phyloP scores from a whole-genome alignment of 2,888 invertebrate genomes.

The Mythimna loreyi region DNA sequence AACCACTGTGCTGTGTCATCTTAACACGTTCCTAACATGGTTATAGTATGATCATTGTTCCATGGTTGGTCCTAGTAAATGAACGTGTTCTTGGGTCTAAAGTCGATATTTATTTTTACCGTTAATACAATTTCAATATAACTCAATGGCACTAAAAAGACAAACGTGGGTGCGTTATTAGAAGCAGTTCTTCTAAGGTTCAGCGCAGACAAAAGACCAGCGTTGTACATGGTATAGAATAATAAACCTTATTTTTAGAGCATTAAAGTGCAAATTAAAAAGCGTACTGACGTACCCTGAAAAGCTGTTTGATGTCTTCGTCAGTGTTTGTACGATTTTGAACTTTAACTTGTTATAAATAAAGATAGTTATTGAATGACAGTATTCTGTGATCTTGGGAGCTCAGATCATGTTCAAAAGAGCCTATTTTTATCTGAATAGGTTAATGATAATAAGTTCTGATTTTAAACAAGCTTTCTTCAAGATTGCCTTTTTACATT shows the following conservation, averaged over 20 bases:
- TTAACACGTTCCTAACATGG: too few species aligned
- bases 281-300: neutral
- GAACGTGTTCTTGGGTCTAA: too few species aligned
- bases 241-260: neutral
- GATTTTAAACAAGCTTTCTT: constrained; percentile 22
- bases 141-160: neutral
- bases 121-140: too few species aligned
- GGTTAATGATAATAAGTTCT: constrained; percentile 16
- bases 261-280: neutral
- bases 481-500: constrained; percentile 17
- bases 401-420: constrained; percentile 2
- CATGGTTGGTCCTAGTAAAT: too few species aligned
- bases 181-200: neutral
- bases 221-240: neutral
- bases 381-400: neutral
- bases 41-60: too few species aligned
- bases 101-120: too few species aligned
- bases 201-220: constrained; percentile 4
- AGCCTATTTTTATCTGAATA: constrained; percentile 24
- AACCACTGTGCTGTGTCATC: too few species aligned
- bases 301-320: neutral
- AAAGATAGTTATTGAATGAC: neutral
- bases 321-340: neutral
- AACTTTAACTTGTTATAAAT: accelerated
- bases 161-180: neutral